Evolutionary conservation across 2,888 invertebrate genomes (phyloP), one percentile per base, ranked within the genome.

Genomic region (Geophilus truncorum): DNA sequence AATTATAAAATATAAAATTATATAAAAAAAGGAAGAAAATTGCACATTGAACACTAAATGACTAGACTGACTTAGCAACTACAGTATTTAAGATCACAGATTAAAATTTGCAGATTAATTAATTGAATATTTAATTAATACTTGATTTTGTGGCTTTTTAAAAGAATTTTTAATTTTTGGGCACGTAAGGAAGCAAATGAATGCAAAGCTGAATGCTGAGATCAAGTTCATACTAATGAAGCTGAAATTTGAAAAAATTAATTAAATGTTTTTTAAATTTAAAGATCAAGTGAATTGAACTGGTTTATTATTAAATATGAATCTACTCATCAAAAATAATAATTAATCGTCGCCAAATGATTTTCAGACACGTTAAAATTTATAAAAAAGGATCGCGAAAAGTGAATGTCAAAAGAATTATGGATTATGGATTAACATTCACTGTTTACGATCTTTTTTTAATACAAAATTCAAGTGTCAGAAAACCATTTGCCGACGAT

Each of bases 131-230:
- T 18, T 7, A 23, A 23, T 32, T 51, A n/a, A 51, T n/a, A 51
- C 18, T 21, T n/a, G 18, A 70, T 75, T 32, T n/a, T 77, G 15
- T 18, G 3, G n/a, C n/a, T n/a, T 18, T 77, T 32, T 9, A 77
- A 77, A 32, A 77, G 21, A 77, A 77, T 15, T 32, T 25, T 75
- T 28, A 5, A 4, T 32, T 34, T 77, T 34, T 77, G 77, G 77
- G 32, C 77, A 32, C 77, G 21, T 32, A 32, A 77, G 77, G 77
- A 77, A 77, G 32, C 36, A 32, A 77, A 34, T 12, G 70, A 77
- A 34, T 12, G 70, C 70, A 70, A 70, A 70, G 70, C 28, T 70
- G 28, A 70, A 70, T 28, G 70, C 70, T n/a, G 77, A 36, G 4
- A 34, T 77, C 23, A 23, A 25, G 30, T 75, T 77, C 77, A 77